Evolutionary conservation across 2,113 vertebrate genomes (phyloP), one percentile per base, ranked within the genome.

Genomic region (Anoplopoma fimbria): DNA sequence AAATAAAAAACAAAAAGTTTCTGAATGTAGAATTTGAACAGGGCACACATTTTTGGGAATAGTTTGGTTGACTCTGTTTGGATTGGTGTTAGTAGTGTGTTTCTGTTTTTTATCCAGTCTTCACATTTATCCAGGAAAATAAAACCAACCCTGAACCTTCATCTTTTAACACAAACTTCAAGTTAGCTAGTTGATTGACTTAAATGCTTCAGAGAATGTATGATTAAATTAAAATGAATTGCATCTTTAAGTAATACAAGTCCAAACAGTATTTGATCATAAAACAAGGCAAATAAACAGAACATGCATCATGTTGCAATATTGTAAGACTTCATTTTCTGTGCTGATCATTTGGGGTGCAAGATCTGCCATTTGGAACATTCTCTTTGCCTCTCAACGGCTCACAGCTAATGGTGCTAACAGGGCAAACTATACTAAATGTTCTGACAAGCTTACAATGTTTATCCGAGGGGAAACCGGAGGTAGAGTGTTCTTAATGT

Each of bases 81-180:
- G n/a, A n/a, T n/a, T n/a, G n/a, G n/a, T n/a, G n/a, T n/a, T n/a
- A n/a, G n/a, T n/a, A n/a, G n/a, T n/a, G n/a, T n/a, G n/a, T 5
- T 1, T 55, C 8, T 38, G 33, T 73, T 60, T 73, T 73, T 19
- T 15, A n/a, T 74, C 27, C 17, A 75, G n/a, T 53, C 53, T 64
- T 65, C 23, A 64, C 3, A 64, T 53, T 38, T 19, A 14, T 27
- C 14, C 23, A 27, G 34, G 4, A n/a, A 34, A 25, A 62, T 40
- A 47, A 47, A 45, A 33, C 8, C 21, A 47, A 3, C 19, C 6
- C 21, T n/a, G 57, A 40, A 27, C n/a, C 25, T 40, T 40, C n/a
- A 29, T 21, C 9, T 9, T 40, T 40, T 15, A 42, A 61, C 21
- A 47, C 13, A 47, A 62, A 34, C 29, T 62, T 62, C 2, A 74